Percentiles rank a stretch among this genome's conserved stretches.
Conservation (phyloP, 2,113 vertebrate species). For the Lagopus muta region DNA sequence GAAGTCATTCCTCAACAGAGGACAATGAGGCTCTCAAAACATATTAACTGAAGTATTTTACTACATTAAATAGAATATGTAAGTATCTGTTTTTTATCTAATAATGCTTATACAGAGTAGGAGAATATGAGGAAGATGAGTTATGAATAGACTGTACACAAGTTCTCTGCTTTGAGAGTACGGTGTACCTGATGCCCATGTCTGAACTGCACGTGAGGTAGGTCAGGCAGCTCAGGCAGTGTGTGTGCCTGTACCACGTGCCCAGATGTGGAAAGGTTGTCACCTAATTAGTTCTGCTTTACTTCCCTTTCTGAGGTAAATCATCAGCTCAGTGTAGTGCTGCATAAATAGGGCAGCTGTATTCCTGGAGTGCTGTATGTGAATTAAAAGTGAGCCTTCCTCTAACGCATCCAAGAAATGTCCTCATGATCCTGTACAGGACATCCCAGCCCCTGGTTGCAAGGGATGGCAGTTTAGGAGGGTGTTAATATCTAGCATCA, state of each 20-base stretch:
- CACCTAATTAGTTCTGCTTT: background rate
- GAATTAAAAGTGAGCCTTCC: background rate
- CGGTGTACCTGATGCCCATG: rapidly evolving
- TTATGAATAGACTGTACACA: background rate
- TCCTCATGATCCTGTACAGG: background rate
- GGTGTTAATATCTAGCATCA: background rate
- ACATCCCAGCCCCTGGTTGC: background rate
- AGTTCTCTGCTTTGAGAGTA: background rate
- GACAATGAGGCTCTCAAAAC: background rate
- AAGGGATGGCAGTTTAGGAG: background rate
- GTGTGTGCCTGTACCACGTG: rapidly evolving
- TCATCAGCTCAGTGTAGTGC: background rate
- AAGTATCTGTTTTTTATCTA: background rate
- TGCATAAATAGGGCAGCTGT: background rate
- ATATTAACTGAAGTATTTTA: background rate
- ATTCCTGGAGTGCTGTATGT: background rate
- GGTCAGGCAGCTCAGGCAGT: background rate
- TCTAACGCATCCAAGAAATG: background rate
- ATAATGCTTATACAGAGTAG: background rate
- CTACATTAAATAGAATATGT: background rate
- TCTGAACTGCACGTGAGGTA: background rate
- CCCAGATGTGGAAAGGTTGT: background rate
- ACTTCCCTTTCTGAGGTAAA: background rate
- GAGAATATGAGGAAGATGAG: background rate
- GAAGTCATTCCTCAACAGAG: background rate